Evolutionary conservation across 1,140 invertebrate species (phyloP).

Genomic region (silkworm (Bombyx mori)): ASM3026992v2 NC_085119.1:16133001-16133500

Average conservation of each 20-base stretch:
- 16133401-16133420: conserved; percentile 70
- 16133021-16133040: too few relatives aligned
- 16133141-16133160: conserved; percentile 12
- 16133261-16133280: conserved; percentile 61
- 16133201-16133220: conserved; percentile 50
- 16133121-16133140: conserved; percentile 6
- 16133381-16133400: conserved; percentile 75
- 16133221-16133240: conserved; percentile 63
- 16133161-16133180: conserved; percentile 1
- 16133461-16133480: too few relatives aligned
- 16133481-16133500: too few relatives aligned
- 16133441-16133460: neutral
- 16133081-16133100: neutral
- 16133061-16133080: too few relatives aligned
- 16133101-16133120: conserved; percentile 1
- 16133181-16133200: conserved; percentile 45
- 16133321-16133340: conserved; percentile 78
- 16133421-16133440: conserved; percentile 57
- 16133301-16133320: conserved; percentile 65
- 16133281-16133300: conserved; percentile 49
- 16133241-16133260: conserved; percentile 66
- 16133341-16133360: conserved; percentile 80
- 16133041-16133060: too few relatives aligned
- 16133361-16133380: conserved; percentile 75
- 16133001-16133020: too few relatives aligned